Conservation (phyloP, 2,113 vertebrate genomes). For the Onychostoma macrolepis region DNA sequence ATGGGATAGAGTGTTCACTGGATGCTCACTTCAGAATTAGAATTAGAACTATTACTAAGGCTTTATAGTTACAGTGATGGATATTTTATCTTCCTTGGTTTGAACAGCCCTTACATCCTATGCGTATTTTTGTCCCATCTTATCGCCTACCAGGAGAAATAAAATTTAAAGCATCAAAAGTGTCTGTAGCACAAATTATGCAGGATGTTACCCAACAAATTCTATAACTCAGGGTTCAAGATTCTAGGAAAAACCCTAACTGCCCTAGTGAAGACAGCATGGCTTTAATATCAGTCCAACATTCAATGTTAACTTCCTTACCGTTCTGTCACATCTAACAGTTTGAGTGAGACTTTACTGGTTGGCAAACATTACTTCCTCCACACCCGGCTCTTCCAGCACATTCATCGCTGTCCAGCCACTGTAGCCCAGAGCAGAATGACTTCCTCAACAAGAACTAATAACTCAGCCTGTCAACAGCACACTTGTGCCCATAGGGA, state of each 20-base stretch:
- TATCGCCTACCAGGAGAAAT: background rate
- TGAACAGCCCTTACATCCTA: too few relatives aligned
- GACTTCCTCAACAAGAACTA: slow-evolving; percentile 14
- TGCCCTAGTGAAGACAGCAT: background rate
- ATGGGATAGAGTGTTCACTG: too few relatives aligned
- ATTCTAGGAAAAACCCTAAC: background rate
- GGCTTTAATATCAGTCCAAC: slow-evolving; percentile 61
- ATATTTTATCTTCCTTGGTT: background rate
- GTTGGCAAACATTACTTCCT: slow-evolving; percentile 40
- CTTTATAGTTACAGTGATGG: background rate
- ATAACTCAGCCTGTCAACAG: slow-evolving; percentile 27
- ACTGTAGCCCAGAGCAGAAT: slow-evolving; percentile 15
- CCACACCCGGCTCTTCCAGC: background rate
- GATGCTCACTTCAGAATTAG: background rate
- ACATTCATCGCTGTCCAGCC: slow-evolving; percentile 36
- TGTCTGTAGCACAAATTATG: background rate
- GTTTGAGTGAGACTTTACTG: slow-evolving; percentile 63
- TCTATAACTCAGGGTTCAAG: background rate
- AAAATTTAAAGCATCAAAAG: background rate
- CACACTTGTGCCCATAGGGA: background rate
- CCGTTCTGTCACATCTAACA: slow-evolving; percentile 43
- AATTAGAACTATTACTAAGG: background rate
- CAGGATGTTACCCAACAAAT: background rate
- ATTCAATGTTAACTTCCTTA: slow-evolving; percentile 46
- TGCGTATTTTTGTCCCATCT: background rate